phyloP scores from a whole-genome alignment of 1,140 invertebrate genomes.

The Drosophila punjabiensis region DNA sequence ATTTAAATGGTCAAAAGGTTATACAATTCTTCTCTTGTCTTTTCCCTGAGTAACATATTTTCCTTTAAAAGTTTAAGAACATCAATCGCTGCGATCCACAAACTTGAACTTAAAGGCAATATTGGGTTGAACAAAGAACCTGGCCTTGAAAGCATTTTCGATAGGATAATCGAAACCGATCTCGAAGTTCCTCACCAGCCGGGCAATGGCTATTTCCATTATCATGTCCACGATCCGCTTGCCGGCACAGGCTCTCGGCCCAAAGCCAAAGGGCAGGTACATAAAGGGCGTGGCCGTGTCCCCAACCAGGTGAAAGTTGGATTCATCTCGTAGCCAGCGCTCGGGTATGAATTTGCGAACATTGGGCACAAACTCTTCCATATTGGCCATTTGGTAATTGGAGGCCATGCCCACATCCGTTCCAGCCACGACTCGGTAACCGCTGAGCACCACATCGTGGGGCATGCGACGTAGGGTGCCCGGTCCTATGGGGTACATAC shows the following conservation, averaged over 20 bases:
- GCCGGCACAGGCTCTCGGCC: conserved; percentile 87
- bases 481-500: conserved; percentile 86
- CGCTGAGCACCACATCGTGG: conserved; percentile 87
- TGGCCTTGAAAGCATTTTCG: conserved; percentile 64
- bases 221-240: conserved; percentile 90
- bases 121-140: conserved; percentile 73
- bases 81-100: conserved; percentile 58
- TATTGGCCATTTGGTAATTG: conserved; percentile 84
- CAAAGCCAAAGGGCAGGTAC: conserved; percentile 88
- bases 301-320: conserved; percentile 70
- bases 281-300: conserved; percentile 87
- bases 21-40: not conserved
- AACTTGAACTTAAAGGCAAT: conserved; percentile 81
- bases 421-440: conserved; percentile 88
- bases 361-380: conserved; percentile 86
- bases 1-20: not conserved
- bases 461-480: conserved; percentile 86
- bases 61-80: not conserved
- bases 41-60: conserved; percentile 1
- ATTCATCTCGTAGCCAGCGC: conserved; percentile 86
- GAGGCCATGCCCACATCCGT: conserved; percentile 86
- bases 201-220: conserved; percentile 88
- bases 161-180: conserved; percentile 86
- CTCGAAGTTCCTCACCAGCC: conserved; percentile 87
- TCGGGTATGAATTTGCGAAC: conserved; percentile 87